Conservation (phyloP, 2,113 vertebrate genomes). For the Dicentrarchus labrax region DNA sequence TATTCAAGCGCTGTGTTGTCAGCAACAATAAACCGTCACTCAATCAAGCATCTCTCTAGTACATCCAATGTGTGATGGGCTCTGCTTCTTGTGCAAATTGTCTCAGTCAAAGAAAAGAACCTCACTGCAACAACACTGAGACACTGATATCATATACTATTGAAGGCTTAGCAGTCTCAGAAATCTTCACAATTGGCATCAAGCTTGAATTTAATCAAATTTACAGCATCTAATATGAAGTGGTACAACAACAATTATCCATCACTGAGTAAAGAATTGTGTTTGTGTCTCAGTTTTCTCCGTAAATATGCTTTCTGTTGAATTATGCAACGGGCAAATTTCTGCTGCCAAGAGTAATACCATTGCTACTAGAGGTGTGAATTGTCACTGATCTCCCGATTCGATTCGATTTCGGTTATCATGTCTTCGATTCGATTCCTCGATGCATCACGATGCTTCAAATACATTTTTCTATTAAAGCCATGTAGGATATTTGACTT, state of each 20-base stretch:
- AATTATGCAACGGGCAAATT: not conserved
- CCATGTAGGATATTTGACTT: too few species aligned
- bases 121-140: slow-evolving; percentile 1
- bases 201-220: not conserved
- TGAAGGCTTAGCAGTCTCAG: not conserved
- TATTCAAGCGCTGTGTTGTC: slow-evolving; percentile 14
- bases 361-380: too few species aligned
- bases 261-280: not conserved
- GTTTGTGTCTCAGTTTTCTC: not conserved
- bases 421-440: too few species aligned
- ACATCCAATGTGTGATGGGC: not conserved
- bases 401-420: too few species aligned
- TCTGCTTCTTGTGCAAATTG: slow-evolving; percentile 27
- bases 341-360: not conserved
- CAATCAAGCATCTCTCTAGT: slow-evolving; percentile 13
- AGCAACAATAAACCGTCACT: slow-evolving; percentile 29
- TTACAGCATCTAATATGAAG: not conserved
- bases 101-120: slow-evolving; percentile 25
- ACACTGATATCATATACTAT: not conserved
- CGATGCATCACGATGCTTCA: too few species aligned
- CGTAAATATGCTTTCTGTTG: not conserved
- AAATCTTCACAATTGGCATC: slow-evolving; percentile 2
- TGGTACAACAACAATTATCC: not conserved
- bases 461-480: too few species aligned
- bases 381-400: too few species aligned